Conservation (phyloP, 2,888 invertebrate genomes). For the Lypha dubia region DNA sequence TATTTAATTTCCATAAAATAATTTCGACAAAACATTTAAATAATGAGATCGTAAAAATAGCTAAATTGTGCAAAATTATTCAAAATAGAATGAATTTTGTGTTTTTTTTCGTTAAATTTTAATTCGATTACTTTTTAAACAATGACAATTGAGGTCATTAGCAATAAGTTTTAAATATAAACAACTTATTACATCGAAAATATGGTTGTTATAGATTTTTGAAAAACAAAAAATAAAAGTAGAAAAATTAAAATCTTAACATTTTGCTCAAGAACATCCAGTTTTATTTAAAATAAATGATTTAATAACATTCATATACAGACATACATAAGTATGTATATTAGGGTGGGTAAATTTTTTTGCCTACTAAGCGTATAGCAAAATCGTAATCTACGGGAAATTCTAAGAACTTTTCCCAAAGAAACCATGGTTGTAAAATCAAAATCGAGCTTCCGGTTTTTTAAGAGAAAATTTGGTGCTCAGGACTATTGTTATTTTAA, state of each 20-base stretch:
- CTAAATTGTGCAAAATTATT: slow-evolving; percentile 12
- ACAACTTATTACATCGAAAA: slow-evolving; percentile 54
- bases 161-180: slow-evolving; percentile 63
- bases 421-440: too few species aligned
- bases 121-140: slow-evolving; percentile 48
- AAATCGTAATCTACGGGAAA: too few species aligned
- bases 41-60: not conserved
- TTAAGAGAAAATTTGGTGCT: too few species aligned
- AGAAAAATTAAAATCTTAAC: slow-evolving; percentile 42
- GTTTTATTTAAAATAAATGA: slow-evolving; percentile 52
- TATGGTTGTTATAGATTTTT: slow-evolving; percentile 41
- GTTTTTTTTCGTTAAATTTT: slow-evolving; percentile 18
- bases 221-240: not conserved
- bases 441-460: too few species aligned
- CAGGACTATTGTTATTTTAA: too few species aligned
- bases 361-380: too few species aligned
- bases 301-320: slow-evolving; percentile 6
- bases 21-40: slow-evolving; percentile 19
- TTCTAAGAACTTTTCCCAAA: too few species aligned
- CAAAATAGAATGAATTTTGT: slow-evolving; percentile 24
- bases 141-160: slow-evolving; percentile 69
- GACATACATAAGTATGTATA: not conserved
- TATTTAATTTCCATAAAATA: slow-evolving; percentile 34
- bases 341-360: too few species aligned
- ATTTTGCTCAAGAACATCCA: slow-evolving; percentile 65